Evolutionary conservation across 2,113 vertebrate genomes (phyloP).

Genomic region (Scomber colias): DNA sequence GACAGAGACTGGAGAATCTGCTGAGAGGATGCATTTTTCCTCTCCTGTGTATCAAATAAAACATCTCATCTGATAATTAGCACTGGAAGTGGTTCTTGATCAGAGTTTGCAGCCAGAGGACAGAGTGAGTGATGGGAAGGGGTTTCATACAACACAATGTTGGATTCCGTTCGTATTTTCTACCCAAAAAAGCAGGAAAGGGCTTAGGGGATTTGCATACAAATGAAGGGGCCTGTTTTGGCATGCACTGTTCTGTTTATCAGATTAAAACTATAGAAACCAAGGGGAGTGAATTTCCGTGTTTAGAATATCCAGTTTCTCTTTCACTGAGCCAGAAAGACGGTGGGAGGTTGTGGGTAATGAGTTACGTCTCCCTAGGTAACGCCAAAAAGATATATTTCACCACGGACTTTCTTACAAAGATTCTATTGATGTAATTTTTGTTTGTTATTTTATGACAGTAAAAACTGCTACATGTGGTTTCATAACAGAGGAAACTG

Average conservation of each 20-base stretch:
- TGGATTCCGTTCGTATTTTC: constrained; percentile 41
- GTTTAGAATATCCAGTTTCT: constrained; percentile 69
- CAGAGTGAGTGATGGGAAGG: constrained; percentile 34
- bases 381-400: constrained; percentile 52
- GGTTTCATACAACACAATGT: constrained; percentile 31
- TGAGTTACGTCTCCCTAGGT: constrained; percentile 55
- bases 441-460: constrained; percentile 45
- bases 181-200: constrained; percentile 42
- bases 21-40: constrained; percentile 51
- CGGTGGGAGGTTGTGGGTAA: constrained; percentile 57
- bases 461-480: constrained; percentile 36
- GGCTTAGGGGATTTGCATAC: constrained; percentile 68
- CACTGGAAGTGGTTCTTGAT: constrained; percentile 43
- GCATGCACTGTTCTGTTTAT: constrained; percentile 70
- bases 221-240: constrained; percentile 74
- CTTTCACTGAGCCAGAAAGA: constrained; percentile 50
- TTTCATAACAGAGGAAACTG: constrained; percentile 27
- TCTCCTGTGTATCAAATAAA: constrained; percentile 53
- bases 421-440: constrained; percentile 41
- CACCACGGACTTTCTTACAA: constrained; percentile 29
- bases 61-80: constrained; percentile 64
- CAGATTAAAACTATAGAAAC: constrained; percentile 74
- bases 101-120: constrained; percentile 42
- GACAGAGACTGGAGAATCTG: constrained; percentile 65
- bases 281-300: constrained; percentile 44